Conservation (phyloP, 2,797 vertebrate genomes). For the Erpetoichthys calabaricus region DNA sequence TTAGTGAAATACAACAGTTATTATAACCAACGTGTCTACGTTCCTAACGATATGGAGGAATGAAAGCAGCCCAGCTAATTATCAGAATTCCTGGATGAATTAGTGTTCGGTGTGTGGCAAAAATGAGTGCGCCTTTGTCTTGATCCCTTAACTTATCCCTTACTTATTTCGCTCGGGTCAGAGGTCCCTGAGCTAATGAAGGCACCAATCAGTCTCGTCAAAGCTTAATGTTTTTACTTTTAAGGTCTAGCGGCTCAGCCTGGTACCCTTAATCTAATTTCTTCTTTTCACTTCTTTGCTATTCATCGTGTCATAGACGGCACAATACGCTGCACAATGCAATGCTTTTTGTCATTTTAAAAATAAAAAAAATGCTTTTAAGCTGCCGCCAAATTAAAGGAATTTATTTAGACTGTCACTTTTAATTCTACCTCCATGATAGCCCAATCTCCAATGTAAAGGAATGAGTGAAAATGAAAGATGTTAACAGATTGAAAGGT, state of each 20-base stretch:
- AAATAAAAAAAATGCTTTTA: slow-evolving; percentile 77
- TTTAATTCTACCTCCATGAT: slow-evolving; percentile 45
- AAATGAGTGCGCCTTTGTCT: slow-evolving; percentile 59
- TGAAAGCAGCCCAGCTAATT: slow-evolving; percentile 81
- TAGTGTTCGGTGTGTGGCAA: slow-evolving; percentile 84
- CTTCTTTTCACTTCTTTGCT: slow-evolving; percentile 36
- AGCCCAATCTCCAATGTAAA: slow-evolving; percentile 36
- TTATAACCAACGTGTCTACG: no score
- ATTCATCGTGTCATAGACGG: slow-evolving; percentile 73
- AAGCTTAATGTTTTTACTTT: slow-evolving; percentile 71
- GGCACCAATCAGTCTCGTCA: slow-evolving; percentile 58
- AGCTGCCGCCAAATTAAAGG: slow-evolving; percentile 67
- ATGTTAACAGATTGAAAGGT: background rate
- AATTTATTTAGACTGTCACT: slow-evolving; percentile 68
- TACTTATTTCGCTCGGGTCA: slow-evolving; percentile 75
- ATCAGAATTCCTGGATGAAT: slow-evolving; percentile 80
- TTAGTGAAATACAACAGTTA: no score
- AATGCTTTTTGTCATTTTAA: slow-evolving; percentile 69
- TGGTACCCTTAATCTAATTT: slow-evolving; percentile 74
- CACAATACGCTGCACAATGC: slow-evolving; percentile 57
- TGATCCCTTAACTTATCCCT: slow-evolving; percentile 68
- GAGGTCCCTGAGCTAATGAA: slow-evolving; percentile 79
- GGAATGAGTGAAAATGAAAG: slow-evolving; percentile 32
- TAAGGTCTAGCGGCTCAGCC: slow-evolving; percentile 59
- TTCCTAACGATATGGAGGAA: slow-evolving; percentile 69